Base-by-base conservation (phyloP, 1,140 invertebrate genomes). In the Achatina immaculata region DNA sequence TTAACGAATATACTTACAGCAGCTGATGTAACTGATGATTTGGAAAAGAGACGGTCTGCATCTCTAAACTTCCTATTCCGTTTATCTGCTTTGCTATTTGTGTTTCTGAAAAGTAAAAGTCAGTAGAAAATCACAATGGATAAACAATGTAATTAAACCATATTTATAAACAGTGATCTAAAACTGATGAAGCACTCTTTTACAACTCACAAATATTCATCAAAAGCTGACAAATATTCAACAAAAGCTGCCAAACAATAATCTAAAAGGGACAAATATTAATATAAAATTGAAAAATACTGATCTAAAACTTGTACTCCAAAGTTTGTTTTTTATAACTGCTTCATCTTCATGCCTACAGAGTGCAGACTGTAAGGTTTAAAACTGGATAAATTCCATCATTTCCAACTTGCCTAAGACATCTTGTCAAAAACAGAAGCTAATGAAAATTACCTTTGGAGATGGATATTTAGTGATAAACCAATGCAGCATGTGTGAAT, bases 1-100 rank as follows among this genome's bases (percentile, higher is more conserved):
- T 77, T 24, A 51, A 75, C 31, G 45, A 43, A 34, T 69, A 40
- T 69, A 24, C 34, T 62, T 93, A 97, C 97, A 83, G 97, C 97
- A 94, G 97, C 97, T 38, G 97, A 99, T 36, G 98, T 99, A 74
- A 99, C 99, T 24, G 97, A 99, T 36, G 98, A 99, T 92, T 99
- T 99, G 0, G 97, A 99, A 92, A 99, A 99, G 2, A 99, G 92
- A 89, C 98, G 93, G 92, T 99, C 98, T 40, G 97, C 96, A 91
- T 99, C 98, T 93, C 99, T 99, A 86, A 99, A 99, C 92, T 99
- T 99, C 86, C 97, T 94, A 90, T 99, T 99, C 81, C 97, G 92
- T 92, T 99, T 99, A 88, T 99, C 97, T 81, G 96, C 95, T 93
- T 98, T 98, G 80, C 96, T 97, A 82, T 79, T 79, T 16, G 77